Base-by-base conservation (phyloP, 2,797 vertebrate genomes). In the Pygocentrus nattereri region DNA sequence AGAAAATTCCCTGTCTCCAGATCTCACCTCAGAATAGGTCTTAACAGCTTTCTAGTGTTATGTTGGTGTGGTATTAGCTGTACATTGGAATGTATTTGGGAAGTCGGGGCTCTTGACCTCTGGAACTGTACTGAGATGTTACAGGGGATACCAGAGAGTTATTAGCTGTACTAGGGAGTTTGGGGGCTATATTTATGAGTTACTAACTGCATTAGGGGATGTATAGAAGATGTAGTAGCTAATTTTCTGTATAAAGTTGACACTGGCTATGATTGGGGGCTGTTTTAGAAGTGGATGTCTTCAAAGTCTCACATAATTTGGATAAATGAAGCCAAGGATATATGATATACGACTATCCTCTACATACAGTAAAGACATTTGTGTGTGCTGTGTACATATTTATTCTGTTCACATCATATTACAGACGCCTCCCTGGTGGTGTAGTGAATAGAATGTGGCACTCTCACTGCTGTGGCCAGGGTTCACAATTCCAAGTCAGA, bases 1-100 rank as follows among this genome's bases (percentile, higher is more conserved):
- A 83, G 87, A 84, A 84, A 90, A 86, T 88, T 87, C 80, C 84
- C 84, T 88, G 88, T 92, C 91, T 93, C 90, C 90, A 64, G 89
- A 93, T 91, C 87, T 67, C 76, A 44, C 5, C 12, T 85, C 80
- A 79, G 81, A 87, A 47, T 58, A 88, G 87, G 84, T 78, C 71
- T 41, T 25, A 74, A 69, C 70, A 76, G 79, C 79, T 90, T 90
- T 84, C 64, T 2, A 83, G 88, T 86, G 85, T 93, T 88, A 88
- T 85, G 54, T 86, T 86, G 84, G 86, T 87, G 80, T 89, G 86
- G 87, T 82, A 85, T 76, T 85, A 72, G 74, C 44, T 54, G 38
- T 52, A 30, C 27, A 11, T 47, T 19, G 69, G 49, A 72, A 72
- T 54, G 27, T 41, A 11, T 34, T 70, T 73, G 47, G 59, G 47